Evolutionary conservation across 1,140 invertebrate genomes (phyloP).

Genomic region (Hylyphantes graminicola): DNA sequence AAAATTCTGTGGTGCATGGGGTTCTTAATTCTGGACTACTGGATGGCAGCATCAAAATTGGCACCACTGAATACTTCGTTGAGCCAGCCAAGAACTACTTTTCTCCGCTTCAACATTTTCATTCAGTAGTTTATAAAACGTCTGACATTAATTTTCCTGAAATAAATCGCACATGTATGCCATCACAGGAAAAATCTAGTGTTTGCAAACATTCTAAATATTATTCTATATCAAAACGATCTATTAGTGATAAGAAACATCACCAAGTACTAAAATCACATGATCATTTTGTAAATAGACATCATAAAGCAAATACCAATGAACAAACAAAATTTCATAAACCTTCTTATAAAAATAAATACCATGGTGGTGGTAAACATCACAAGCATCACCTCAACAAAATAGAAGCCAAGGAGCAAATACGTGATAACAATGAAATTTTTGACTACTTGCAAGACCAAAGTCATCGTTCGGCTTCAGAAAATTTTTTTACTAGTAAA

Average conservation of each 20-base stretch:
- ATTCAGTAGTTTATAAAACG: conserved; percentile 85
- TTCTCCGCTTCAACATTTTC: conserved; percentile 69
- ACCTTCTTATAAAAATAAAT: neutral
- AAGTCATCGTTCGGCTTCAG: neutral
- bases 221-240: neutral
- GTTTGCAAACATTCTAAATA: conserved; percentile 6
- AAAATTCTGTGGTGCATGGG: conserved; percentile 82
- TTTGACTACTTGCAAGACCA: conserved; percentile 10
- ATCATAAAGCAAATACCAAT: neutral
- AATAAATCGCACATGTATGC: conserved; percentile 46
- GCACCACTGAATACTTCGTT: conserved; percentile 83
- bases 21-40: conserved; percentile 86
- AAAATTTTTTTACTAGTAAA: conserved; percentile 2
- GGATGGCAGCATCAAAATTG: conserved; percentile 86
- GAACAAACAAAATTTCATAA: neutral
- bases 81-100: conserved; percentile 84
- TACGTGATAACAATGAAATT: neutral
- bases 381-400: neutral
- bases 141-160: conserved; percentile 75
- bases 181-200: neutral
- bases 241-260: neutral
- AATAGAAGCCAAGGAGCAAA: conserved; percentile 6
- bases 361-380: neutral
- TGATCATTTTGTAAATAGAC: conserved; percentile 31
- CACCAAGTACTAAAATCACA: neutral